Percentiles rank a stretch among this genome's conserved stretches.
phyloP scores from a whole-genome alignment of 2,797 vertebrate genomes.

The Epinephelus coioides region DNA sequence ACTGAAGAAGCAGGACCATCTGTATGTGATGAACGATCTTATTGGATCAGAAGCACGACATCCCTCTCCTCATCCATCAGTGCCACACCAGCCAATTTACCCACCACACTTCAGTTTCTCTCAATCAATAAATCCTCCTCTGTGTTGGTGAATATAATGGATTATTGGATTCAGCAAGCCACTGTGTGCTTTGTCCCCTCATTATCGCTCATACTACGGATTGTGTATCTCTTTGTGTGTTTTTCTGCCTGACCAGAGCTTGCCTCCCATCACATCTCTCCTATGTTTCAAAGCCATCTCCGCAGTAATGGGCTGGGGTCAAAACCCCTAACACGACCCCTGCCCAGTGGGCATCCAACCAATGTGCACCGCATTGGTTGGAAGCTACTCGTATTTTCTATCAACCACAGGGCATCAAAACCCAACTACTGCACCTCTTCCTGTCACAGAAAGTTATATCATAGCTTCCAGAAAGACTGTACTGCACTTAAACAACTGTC shows the following conservation, averaged over 20 bases:
- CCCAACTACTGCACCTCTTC: neutral
- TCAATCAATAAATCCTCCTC: constrained; percentile 38
- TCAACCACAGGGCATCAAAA: neutral
- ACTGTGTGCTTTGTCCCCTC: constrained; percentile 12
- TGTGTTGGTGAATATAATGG: constrained; percentile 25
- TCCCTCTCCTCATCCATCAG: constrained; percentile 90
- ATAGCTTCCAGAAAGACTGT: neutral
- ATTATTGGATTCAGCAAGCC: constrained; percentile 46
- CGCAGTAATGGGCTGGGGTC: constrained; percentile 89
- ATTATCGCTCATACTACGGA: neutral
- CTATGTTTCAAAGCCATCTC: constrained; percentile 92
- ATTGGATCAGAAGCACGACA: constrained; percentile 82
- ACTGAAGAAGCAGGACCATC: neutral
- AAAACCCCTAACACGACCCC: constrained; percentile 91
- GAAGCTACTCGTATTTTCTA: neutral
- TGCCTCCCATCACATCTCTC: constrained; percentile 90
- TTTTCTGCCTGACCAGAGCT: constrained; percentile 82
- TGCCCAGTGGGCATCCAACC: constrained; percentile 90
- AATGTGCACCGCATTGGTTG: constrained; percentile 73
- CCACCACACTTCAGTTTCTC: constrained; percentile 85
- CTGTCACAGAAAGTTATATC: neutral
- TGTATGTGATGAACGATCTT: neutral
- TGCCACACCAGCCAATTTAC: constrained; percentile 90
- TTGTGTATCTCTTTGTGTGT: constrained; percentile 15
- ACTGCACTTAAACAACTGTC: neutral